Conservation (phyloP, 2,113 vertebrate species). For the Labrus mixtus region DNA sequence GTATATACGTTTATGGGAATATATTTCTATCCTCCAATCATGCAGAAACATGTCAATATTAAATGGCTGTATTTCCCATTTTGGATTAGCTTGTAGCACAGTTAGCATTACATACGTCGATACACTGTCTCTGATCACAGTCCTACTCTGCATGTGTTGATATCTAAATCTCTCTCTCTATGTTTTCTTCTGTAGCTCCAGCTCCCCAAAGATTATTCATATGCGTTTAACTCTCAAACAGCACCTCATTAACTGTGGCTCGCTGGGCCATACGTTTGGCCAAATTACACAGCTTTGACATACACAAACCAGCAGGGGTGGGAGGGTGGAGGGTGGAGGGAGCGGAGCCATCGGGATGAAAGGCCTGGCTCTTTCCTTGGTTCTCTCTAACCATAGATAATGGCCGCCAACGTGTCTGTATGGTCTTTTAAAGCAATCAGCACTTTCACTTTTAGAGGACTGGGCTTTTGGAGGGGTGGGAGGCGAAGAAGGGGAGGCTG, state of each 20-base stretch:
- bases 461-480: conserved; percentile 23
- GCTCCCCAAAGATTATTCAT: conserved; percentile 79
- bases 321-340: conserved; percentile 14
- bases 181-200: conserved; percentile 39
- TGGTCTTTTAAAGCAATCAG: conserved; percentile 79
- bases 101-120: conserved; percentile 32
- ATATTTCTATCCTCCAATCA: conserved; percentile 4
- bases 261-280: conserved; percentile 79
- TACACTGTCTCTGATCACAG: conserved; percentile 60
- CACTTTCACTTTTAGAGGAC: conserved; percentile 73
- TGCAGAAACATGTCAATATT: background rate
- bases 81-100: conserved; percentile 27
- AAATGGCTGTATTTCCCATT: conserved; percentile 2
- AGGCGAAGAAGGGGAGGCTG: conserved; percentile 16
- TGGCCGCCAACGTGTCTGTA: conserved; percentile 72
- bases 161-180: conserved; percentile 52
- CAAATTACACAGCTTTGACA: conserved; percentile 79
- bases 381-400: conserved; percentile 77
- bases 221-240: conserved; percentile 81
- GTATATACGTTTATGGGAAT: background rate
- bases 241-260: conserved; percentile 79
- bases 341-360: conserved; percentile 68
- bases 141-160: conserved; percentile 60
- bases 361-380: conserved; percentile 70
- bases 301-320: conserved; percentile 78